These are phyloP conservation scores for Aspidoscelis tigris DNA, from an alignment of 2,113 vertebrate genomes.

Conservation along the genomic window DNA sequence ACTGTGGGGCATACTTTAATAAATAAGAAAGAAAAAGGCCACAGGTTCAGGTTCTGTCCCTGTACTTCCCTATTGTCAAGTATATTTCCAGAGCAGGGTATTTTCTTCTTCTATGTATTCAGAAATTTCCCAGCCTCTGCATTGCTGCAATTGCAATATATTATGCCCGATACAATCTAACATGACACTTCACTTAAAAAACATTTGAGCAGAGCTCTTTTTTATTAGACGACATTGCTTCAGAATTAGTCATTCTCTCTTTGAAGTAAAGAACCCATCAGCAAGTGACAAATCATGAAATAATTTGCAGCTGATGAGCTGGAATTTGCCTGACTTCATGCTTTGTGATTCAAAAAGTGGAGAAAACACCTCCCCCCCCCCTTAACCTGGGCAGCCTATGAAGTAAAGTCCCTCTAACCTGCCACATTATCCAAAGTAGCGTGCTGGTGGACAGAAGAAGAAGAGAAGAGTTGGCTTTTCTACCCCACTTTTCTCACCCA, in stretches of 20 bases:
- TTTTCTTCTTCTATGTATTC: background rate
- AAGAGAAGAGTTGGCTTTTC: too few relatives aligned
- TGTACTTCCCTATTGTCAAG: background rate
- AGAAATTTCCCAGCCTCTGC: background rate
- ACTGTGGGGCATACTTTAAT: background rate
- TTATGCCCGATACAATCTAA: constrained; percentile 18
- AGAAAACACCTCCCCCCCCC: too few relatives aligned
- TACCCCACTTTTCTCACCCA: too few relatives aligned
- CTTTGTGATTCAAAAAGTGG: background rate
- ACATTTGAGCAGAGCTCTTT: background rate
- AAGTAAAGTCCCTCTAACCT: too few relatives aligned
- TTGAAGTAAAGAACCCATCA: background rate
- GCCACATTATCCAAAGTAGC: too few relatives aligned
- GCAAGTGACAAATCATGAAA: background rate
- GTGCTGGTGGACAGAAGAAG: too few relatives aligned
- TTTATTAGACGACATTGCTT: background rate
- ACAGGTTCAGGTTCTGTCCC: constrained; percentile 21
- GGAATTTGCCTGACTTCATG: background rate
- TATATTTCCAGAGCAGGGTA: background rate
- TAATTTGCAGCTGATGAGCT: background rate
- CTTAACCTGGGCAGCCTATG: too few relatives aligned
- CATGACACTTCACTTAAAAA: background rate
- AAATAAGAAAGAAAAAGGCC: constrained; percentile 21
- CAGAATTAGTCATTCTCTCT: background rate
- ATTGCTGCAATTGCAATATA: background rate